phyloP scores from a whole-genome alignment of 2,113 vertebrate genomes.

The Baryphthengus martii region DNA sequence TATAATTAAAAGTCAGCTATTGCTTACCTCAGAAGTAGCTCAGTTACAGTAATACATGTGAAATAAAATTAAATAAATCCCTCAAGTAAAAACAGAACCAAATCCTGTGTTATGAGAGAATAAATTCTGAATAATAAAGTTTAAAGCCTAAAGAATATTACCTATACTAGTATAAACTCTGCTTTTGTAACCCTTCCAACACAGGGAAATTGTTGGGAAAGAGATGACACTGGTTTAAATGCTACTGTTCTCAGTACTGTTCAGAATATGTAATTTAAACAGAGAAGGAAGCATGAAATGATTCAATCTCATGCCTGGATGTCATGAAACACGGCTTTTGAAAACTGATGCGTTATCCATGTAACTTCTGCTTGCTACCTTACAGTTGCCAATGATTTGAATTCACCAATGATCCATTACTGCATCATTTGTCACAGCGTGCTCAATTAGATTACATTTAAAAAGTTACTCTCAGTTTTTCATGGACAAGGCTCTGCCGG shows the following conservation, averaged over 20 bases:
- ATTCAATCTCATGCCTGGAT: background rate
- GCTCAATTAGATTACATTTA: background rate
- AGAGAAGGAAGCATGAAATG: background rate
- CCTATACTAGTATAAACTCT: background rate
- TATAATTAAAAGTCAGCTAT: background rate
- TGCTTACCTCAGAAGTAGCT: background rate
- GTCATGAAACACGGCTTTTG: background rate
- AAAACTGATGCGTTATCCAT: background rate
- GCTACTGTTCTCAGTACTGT: background rate
- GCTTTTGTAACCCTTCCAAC: background rate
- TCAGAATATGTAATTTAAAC: background rate
- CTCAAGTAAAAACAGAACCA: background rate
- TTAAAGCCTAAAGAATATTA: background rate
- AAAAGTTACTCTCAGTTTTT: background rate
- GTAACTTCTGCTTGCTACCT: background rate
- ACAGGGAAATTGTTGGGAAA: background rate
- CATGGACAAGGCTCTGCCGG: background rate
- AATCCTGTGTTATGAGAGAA: background rate
- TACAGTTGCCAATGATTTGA: background rate
- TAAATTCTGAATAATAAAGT: background rate
- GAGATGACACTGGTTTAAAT: background rate
- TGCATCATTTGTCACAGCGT: background rate
- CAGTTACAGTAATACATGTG: background rate
- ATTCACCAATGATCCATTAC: background rate
- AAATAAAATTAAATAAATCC: background rate